Percentiles rank a stretch among this genome's conserved stretches.
Evolutionary conservation across 2,888 invertebrate genomes (phyloP).

Genomic region (Aricia artaxerxes): DNA sequence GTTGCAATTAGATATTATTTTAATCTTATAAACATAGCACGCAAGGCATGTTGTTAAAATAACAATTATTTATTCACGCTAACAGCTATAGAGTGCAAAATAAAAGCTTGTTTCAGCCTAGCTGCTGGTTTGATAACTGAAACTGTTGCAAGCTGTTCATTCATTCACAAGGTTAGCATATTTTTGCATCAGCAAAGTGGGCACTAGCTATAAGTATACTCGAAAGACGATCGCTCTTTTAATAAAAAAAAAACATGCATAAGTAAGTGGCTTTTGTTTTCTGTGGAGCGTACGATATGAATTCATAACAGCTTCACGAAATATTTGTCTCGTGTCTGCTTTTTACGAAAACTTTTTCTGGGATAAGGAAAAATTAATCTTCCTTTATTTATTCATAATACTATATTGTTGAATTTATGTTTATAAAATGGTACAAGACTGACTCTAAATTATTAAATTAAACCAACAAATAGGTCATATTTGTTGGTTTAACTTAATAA

Average conservation of each 20-base stretch:
- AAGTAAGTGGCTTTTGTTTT: conserved; percentile 8
- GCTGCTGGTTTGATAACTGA: not conserved
- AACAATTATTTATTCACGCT: not conserved
- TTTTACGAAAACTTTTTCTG: not conserved
- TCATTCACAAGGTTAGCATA: not conserved
- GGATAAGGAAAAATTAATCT: not conserved
- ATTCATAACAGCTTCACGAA: not conserved
- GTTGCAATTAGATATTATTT: no score
- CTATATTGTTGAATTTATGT: no score
- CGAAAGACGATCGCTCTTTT: conserved; percentile 7
- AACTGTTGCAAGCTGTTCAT: not conserved
- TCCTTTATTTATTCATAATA: not conserved
- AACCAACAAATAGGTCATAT: no score
- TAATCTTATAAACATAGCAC: no score
- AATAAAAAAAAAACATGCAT: not conserved
- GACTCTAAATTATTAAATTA: no score
- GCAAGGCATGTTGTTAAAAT: not conserved
- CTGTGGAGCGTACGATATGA: not conserved
- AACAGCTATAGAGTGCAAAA: not conserved
- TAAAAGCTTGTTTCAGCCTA: not conserved
- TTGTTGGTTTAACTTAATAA: no score
- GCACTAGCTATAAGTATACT: not conserved
- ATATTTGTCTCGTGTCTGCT: not conserved
- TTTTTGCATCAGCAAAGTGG: conserved; percentile 27
- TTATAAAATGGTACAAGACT: no score